These are phyloP conservation scores for Eupsilia transversa DNA, from an alignment of 2,888 invertebrate species.

Conservation along the genomic window DNA sequence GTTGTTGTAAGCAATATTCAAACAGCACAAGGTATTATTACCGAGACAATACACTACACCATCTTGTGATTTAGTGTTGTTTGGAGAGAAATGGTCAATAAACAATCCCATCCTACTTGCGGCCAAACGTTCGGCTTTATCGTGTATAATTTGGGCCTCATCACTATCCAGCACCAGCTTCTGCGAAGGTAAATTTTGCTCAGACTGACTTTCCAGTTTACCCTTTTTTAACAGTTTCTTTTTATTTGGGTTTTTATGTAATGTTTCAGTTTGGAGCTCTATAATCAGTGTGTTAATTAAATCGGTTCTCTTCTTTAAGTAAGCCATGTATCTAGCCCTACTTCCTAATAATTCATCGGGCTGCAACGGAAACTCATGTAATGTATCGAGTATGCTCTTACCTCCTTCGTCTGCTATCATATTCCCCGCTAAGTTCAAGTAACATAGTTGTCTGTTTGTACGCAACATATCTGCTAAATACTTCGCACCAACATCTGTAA, in stretches of 20 bases:
- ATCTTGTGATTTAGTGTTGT: constrained; percentile 65
- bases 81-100: constrained; percentile 71
- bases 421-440: constrained; percentile 80
- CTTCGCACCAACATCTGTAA: constrained; percentile 78
- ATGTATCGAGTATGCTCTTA: constrained; percentile 64
- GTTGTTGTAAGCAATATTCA: constrained; percentile 80
- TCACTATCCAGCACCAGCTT: not conserved
- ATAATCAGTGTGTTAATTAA: not conserved
- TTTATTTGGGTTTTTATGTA: not conserved
- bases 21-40: constrained; percentile 74
- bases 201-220: not conserved
- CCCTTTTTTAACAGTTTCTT: not conserved
- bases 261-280: not conserved
- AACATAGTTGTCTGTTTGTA: constrained; percentile 75
- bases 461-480: constrained; percentile 73
- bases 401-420: constrained; percentile 77
- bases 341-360: not conserved
- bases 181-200: not conserved
- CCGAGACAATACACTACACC: constrained; percentile 72
- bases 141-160: constrained; percentile 44
- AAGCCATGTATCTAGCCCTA: not conserved
- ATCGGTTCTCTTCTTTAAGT: constrained; percentile 3
- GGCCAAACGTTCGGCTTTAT: constrained; percentile 71
- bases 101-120: constrained; percentile 69
- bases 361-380: constrained; percentile 58